Percentiles rank a stretch among this genome's conserved stretches.
phyloP scores from a whole-genome alignment of 2,888 invertebrate genomes.

The Syritta pipiens region DNA sequence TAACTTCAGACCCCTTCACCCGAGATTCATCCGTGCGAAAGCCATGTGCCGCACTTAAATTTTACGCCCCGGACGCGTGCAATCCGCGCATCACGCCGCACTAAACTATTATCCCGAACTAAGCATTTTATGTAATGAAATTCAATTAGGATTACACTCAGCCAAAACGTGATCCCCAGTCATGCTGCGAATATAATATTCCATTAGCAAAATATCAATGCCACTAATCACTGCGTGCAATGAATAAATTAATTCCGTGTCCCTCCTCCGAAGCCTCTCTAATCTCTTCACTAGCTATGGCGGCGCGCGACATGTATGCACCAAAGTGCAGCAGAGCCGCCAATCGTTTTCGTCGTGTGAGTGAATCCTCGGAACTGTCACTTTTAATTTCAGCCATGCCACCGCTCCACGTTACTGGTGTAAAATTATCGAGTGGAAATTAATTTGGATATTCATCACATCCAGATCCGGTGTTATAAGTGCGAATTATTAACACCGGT shows the following conservation, averaged over 20 bases:
- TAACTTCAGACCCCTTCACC: too few species aligned
- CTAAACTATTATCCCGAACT: not conserved
- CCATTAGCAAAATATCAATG: slow-evolving; percentile 67
- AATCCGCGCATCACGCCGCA: too few species aligned
- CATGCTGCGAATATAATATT: slow-evolving; percentile 59
- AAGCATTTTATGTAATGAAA: slow-evolving; percentile 48
- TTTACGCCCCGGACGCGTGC: too few species aligned
- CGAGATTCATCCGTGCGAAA: too few species aligned
- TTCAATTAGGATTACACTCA: slow-evolving; percentile 67
- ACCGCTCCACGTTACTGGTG: slow-evolving; percentile 42
- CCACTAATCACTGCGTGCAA: slow-evolving; percentile 62
- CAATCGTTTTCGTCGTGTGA: not conserved
- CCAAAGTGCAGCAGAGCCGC: not conserved
- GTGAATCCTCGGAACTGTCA: slow-evolving; percentile 50
- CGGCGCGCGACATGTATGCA: not conserved
- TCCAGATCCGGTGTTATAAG: slow-evolving; percentile 51
- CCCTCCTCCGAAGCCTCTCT: slow-evolving; percentile 13
- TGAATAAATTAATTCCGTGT: slow-evolving; percentile 55
- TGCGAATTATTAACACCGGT: slow-evolving; percentile 47
- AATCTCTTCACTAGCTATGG: slow-evolving; percentile 48
- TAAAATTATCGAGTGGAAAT: slow-evolving; percentile 65
- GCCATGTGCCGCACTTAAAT: too few species aligned
- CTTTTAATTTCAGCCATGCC: slow-evolving; percentile 60
- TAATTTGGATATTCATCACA: slow-evolving; percentile 62
- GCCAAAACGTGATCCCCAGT: slow-evolving; percentile 50